Percentiles rank a stretch among this genome's conserved stretches.
These are phyloP conservation scores for Argyrosomus regius DNA, from an alignment of 2,797 vertebrate species.

Conservation along the genomic window DNA sequence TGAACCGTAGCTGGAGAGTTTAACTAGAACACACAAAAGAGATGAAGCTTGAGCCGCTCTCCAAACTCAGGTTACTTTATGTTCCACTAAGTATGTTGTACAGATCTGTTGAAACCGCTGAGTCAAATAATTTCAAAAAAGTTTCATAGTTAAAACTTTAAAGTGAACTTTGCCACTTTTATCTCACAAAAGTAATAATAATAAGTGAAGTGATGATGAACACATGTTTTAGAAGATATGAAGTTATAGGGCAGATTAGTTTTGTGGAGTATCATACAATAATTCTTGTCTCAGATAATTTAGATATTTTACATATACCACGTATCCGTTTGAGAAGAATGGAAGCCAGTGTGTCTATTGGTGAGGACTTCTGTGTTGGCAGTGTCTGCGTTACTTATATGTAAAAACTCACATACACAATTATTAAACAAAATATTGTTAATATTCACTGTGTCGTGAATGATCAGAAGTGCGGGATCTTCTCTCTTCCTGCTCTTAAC, in stretches of 20 bases:
- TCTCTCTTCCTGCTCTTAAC: background rate
- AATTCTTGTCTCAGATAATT: background rate
- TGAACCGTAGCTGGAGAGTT: constrained; percentile 3
- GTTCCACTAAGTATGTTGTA: background rate
- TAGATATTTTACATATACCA: no score
- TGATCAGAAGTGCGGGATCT: background rate
- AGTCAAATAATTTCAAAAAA: no score
- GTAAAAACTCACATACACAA: background rate
- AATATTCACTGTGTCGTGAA: background rate
- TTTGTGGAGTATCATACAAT: background rate
- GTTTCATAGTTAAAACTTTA: no score
- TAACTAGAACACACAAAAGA: constrained; percentile 11
- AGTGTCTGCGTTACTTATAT: background rate
- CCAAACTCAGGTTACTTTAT: background rate
- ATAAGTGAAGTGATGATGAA: no score
- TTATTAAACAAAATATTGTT: background rate
- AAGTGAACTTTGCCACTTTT: no score
- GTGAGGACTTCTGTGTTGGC: background rate
- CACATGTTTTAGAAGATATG: no score
- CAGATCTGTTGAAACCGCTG: background rate
- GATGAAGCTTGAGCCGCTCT: constrained; percentile 1
- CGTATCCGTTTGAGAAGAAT: background rate
- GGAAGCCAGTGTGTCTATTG: background rate
- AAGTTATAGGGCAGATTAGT: no score
- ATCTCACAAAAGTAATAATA: no score